Conservation (phyloP, 2,113 vertebrate genomes). For the Salminus brasiliensis region DNA sequence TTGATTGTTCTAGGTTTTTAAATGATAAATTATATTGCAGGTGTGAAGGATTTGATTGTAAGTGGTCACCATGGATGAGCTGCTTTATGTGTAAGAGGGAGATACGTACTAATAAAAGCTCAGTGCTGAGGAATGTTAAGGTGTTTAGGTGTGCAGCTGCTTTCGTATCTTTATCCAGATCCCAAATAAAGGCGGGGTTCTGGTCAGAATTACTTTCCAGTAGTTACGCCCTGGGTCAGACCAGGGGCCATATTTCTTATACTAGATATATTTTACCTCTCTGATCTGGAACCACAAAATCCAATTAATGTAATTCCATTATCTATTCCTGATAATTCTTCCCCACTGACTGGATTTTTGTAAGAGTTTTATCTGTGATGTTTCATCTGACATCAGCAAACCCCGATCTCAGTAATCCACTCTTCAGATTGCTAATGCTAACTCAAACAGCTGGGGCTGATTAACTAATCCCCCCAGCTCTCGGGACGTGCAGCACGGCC, state of each 20-base stretch:
- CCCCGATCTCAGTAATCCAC: conserved; percentile 31
- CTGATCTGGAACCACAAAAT: conserved; percentile 43
- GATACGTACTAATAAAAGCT: no score
- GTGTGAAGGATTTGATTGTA: no score
- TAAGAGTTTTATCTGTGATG: conserved; percentile 44
- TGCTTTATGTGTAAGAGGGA: no score
- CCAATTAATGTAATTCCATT: conserved; percentile 46
- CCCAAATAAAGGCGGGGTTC: no score
- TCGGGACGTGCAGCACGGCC: neutral
- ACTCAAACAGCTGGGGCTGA: conserved; percentile 18
- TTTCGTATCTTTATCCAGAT: no score
- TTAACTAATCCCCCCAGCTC: conserved; percentile 7
- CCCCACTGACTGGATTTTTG: conserved; percentile 47
- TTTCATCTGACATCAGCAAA: conserved; percentile 43
- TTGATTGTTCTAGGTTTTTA: no score
- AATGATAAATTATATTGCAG: no score
- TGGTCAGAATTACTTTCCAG: no score
- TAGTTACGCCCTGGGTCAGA: no score
- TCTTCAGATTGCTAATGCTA: conserved; percentile 15
- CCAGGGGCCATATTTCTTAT: neutral
- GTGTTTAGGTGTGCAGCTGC: no score
- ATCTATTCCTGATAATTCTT: conserved; percentile 44
- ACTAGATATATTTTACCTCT: conserved; percentile 35
- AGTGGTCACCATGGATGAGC: no score
- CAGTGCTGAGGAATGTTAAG: no score